Base-by-base conservation (phyloP, 2,888 invertebrate species). In the Euzophera pinguis region DNA sequence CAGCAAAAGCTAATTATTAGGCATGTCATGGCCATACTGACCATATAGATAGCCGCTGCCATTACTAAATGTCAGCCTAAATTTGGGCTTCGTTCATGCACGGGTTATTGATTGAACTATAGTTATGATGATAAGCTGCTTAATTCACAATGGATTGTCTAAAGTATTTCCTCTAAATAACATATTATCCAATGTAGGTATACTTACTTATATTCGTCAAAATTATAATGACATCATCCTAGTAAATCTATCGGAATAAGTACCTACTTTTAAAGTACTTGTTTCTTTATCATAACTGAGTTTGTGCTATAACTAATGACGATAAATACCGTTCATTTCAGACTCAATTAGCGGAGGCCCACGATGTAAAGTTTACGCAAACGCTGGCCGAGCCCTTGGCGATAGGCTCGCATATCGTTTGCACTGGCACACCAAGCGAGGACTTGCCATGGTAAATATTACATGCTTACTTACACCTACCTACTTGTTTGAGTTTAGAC, bases 371-470 rank as follows among this genome's bases (percentile, higher is more conserved):
- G 63, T 90, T 85, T 60, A 81, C 81, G 4, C 83, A 88, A 48
- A 63, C 69, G 12, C 61, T 90, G 53, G 56, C 63, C 1, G 84
- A 83, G 58, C 86, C 88, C 1, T 62, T 89, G 52, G 63, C 70
- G 10, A 80, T 89, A 38, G 89, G 88, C 52, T 80, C 88, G 1
- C 84, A 83, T 50, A 81, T 90, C 37, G 54, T 81, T 13, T 88
- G 88, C 62, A 84, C 83, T 1, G 90, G 88, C 34, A 89, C 89
- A 14, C 86, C 89, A 1, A 75, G 69, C 55, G 84, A 84, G 12
- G 85, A 90, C 59, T 66, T 89, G 64, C 83, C 88, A 63, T 87
- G 90, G 90, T 89, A 73, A 73, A 22, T 22, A 22, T 22, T 22
- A 22, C 22, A 22, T 5, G n/a, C n/a, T n/a, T n/a, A n/a, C n/a